Base-by-base conservation (phyloP, 2,113 vertebrate genomes). In the Carlito syrichta region DNA sequence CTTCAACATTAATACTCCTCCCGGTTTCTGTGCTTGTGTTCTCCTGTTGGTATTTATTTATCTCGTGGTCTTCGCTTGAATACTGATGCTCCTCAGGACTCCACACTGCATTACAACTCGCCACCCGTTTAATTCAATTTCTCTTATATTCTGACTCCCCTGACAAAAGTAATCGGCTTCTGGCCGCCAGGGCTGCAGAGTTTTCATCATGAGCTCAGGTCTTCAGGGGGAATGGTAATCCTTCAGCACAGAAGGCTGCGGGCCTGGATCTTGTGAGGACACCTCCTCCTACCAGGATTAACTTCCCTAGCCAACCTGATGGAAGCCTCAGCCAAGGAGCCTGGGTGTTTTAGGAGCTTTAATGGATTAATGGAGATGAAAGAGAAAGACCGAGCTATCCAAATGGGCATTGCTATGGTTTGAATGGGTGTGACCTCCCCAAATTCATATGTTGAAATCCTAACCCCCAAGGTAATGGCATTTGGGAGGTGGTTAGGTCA, bases 311-410 rank as follows among this genome's bases (percentile, higher is more conserved):
- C n/a, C n/a, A n/a, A n/a, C 14, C 94, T 96, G 95, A 97, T 94
- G 30, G 97, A 97, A 97, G 90, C 91, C 68, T 43, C 91, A 96
- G 90, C 91, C 0, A 35, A 97, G 79, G 84, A 88, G 52, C n/a
- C 96, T 92, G 84, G 93, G 81, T 81, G 93, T 97, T 97, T n/a
- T n/a, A n/a, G n/a, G n/a, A 89, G 96, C 85, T 94, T 97, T 95
- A 89, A 91, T 94, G 66, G 90, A 96, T 96, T 94, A 89, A 96
- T 96, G 71, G 83, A 93, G 88, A 81, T 88, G 93, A 96, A 96
- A 85, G 79, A 73, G 81, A 89, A 93, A 85, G 71, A 81, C 25
- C 38, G 22, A 85, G 96, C 43, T 95, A 25, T 77, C 86, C 45
- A 92, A 92, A 95, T 84, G 71, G 94, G 43, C 86, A 0, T 0